phyloP scores from a whole-genome alignment of 2,113 vertebrate species.

The Megaptera novaeangliae region DNA sequence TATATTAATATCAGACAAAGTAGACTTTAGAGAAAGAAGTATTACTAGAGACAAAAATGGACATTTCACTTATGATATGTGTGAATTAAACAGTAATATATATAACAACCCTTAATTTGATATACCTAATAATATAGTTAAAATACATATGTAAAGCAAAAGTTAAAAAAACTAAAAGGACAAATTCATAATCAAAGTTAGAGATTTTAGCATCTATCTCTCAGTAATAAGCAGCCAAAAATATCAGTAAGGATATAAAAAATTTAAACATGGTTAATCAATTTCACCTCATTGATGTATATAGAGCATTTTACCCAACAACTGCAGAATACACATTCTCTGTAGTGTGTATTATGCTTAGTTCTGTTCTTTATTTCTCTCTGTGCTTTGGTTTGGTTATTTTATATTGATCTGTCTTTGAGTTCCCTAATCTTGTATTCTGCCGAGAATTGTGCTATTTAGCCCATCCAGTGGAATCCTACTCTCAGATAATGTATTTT shows the following conservation, averaged over 20 bases:
- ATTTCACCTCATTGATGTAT: not conserved
- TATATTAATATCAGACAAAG: not conserved
- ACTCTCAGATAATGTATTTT: not conserved
- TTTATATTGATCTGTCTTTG: not conserved
- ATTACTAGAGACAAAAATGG: not conserved
- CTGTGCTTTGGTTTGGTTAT: not conserved
- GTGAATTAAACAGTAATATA: not conserved
- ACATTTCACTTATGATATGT: not conserved
- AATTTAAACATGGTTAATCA: not conserved
- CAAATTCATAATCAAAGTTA: not conserved
- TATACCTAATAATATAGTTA: not conserved
- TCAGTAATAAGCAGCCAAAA: not conserved
- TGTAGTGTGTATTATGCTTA: not conserved
- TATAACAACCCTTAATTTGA: not conserved
- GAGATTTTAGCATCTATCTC: not conserved
- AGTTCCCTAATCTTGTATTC: not conserved
- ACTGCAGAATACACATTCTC: not conserved
- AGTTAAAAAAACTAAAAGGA: not conserved
- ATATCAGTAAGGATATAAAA: not conserved
- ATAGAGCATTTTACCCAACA: not conserved
- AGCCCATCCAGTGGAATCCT: not conserved
- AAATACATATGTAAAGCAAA: not conserved
- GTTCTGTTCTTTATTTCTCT: not conserved
- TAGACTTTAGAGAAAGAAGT: not conserved
- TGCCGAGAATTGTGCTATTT: not conserved